Conservation (phyloP, 2,113 vertebrate genomes). For the Leptobrachium ailaonicum region DNA sequence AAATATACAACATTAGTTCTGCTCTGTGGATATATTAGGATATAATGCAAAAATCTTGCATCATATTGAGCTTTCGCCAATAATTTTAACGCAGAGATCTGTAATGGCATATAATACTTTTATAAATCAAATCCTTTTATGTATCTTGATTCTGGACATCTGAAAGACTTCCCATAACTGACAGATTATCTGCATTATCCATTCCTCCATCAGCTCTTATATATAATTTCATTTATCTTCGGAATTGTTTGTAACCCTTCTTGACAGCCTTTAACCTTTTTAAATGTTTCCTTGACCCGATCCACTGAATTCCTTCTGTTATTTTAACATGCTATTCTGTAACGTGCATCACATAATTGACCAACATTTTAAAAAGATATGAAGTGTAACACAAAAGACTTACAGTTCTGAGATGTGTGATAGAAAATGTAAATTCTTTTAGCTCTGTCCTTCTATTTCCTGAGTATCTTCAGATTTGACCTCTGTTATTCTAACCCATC, state of each 20-base stretch:
- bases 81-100: too few species aligned
- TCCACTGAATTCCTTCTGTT: slow-evolving; percentile 59
- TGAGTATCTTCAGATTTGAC: slow-evolving; percentile 75
- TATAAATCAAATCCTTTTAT: too few species aligned
- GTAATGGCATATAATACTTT: too few species aligned
- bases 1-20: too few species aligned
- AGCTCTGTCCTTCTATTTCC: slow-evolving; percentile 55
- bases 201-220: slow-evolving; percentile 73
- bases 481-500: slow-evolving; percentile 65
- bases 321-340: background rate
- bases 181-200: slow-evolving; percentile 78
- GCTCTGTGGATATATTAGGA: too few species aligned
- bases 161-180: slow-evolving; percentile 63
- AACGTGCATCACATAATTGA: slow-evolving; percentile 58
- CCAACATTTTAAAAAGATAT: slow-evolving; percentile 48
- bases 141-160: background rate
- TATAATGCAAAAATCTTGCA: too few species aligned
- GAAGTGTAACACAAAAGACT: slow-evolving; percentile 47
- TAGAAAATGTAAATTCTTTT: slow-evolving; percentile 58
- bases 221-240: slow-evolving; percentile 81
- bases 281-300: slow-evolving; percentile 77
- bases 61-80: too few species aligned
- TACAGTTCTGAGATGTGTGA: slow-evolving; percentile 60
- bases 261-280: slow-evolving; percentile 83
- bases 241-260: slow-evolving; percentile 76